Conservation (phyloP, 2,113 vertebrate species). For the Stomatorhinus ivindoensis region DNA sequence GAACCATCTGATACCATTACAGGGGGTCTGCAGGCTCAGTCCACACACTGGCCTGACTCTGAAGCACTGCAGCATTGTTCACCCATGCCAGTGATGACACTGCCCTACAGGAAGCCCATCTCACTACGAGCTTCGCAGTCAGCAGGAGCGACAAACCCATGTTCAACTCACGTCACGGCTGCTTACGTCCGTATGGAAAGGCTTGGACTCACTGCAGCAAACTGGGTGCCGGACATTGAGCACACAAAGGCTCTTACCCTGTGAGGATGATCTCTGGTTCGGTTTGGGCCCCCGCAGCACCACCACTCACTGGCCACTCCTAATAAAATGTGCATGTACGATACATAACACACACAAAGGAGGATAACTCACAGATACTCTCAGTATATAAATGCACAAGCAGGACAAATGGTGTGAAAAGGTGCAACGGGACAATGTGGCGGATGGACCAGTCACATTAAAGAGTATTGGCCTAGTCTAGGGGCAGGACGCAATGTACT, state of each 20-base stretch:
- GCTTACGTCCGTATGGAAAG: not conserved
- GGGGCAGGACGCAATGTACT: not conserved
- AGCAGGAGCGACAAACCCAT: not conserved
- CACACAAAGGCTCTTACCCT: constrained; percentile 67
- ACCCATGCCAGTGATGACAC: not conserved
- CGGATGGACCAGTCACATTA: not conserved
- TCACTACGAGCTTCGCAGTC: not conserved
- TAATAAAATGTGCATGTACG: constrained; percentile 37
- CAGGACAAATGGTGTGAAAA: not conserved
- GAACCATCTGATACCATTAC: constrained; percentile 14
- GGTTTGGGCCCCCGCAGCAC: constrained; percentile 81
- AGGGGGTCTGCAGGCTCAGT: not conserved
- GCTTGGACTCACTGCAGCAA: not conserved
- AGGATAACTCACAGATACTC: not conserved
- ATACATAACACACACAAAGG: constrained; percentile 20
- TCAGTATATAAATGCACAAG: not conserved
- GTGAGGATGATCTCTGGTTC: constrained; percentile 96
- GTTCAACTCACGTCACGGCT: not conserved
- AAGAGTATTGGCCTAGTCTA: not conserved
- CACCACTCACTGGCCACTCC: constrained; percentile 93
- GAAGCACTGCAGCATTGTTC: not conserved
- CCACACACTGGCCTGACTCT: not conserved
- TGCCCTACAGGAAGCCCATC: not conserved
- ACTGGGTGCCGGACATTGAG: not conserved
- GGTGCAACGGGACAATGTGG: not conserved